Percentiles rank a stretch among this genome's conserved stretches.
phyloP scores from a whole-genome alignment of 1,140 invertebrate species.

The Agraylea sexmaculata region DNA sequence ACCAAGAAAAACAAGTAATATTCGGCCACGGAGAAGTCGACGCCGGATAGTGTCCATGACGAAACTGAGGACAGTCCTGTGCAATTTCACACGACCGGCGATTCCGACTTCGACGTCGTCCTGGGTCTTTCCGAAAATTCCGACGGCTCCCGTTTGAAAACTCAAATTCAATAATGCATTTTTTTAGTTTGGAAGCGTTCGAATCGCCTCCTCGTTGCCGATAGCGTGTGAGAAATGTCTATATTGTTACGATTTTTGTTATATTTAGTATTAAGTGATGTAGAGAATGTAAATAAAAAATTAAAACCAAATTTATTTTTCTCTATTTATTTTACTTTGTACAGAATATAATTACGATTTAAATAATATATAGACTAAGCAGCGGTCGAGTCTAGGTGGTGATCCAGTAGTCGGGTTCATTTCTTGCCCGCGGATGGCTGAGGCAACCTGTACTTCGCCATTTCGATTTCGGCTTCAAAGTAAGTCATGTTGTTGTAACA shows the following conservation, averaged over 20 bases:
- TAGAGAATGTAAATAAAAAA: neutral
- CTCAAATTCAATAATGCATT: no score
- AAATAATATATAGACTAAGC: conserved; percentile 3
- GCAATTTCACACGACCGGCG: no score
- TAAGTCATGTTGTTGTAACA: conserved; percentile 66
- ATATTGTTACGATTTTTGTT: neutral
- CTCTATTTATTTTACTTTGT: conserved; percentile 8
- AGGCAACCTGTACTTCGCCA: conserved; percentile 62
- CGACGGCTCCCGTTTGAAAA: no score
- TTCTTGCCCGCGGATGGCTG: conserved; percentile 51
- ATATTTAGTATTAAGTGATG: neutral
- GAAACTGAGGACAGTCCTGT: no score
- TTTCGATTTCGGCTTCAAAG: conserved; percentile 75
- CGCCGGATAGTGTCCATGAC: conserved; percentile 8
- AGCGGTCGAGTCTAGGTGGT: conserved; percentile 5
- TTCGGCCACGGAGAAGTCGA: conserved; percentile 29
- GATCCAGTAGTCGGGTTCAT: conserved; percentile 20
- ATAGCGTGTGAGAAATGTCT: no score
- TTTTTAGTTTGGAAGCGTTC: no score
- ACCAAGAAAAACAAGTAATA: conserved; percentile 70
- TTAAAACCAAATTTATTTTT: neutral
- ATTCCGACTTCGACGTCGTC: no score
- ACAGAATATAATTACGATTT: conserved; percentile 9
- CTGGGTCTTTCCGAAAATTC: no score
- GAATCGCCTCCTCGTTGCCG: no score